phyloP scores from a whole-genome alignment of 2,797 vertebrate genomes.

The Coccyzus lansbergi region DNA sequence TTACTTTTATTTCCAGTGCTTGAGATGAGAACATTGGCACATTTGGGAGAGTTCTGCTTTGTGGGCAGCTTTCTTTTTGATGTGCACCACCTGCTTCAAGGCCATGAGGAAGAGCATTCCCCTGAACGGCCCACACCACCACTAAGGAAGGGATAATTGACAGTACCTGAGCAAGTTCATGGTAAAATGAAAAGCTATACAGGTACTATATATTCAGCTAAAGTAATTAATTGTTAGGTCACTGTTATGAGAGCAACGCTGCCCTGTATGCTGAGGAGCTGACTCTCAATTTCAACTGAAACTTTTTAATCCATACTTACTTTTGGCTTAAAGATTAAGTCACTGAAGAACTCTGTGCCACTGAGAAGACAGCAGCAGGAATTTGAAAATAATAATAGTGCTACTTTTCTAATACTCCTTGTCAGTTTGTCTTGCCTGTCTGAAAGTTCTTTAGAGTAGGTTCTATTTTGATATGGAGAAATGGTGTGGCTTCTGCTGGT shows the following conservation, averaged over 20 bases:
- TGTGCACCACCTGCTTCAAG: background rate
- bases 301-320: background rate
- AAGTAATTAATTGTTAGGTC: background rate
- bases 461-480: background rate
- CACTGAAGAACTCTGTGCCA: background rate
- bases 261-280: background rate
- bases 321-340: background rate
- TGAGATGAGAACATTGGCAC: background rate
- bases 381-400: background rate
- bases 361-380: background rate
- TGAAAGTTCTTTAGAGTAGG: background rate
- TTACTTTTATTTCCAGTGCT: background rate
- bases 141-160: background rate
- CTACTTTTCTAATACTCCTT: background rate
- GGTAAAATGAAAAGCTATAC: background rate
- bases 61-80: background rate
- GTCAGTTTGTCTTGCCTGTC: background rate
- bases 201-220: background rate
- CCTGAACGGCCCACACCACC: background rate
- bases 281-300: background rate
- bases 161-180: background rate
- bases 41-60: background rate
- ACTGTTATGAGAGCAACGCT: background rate
- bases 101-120: background rate
- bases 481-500: background rate